These are phyloP conservation scores for Meloidogyne chitwoodi DNA, from an alignment of 1,140 invertebrate genomes.

Conservation along the genomic window DNA sequence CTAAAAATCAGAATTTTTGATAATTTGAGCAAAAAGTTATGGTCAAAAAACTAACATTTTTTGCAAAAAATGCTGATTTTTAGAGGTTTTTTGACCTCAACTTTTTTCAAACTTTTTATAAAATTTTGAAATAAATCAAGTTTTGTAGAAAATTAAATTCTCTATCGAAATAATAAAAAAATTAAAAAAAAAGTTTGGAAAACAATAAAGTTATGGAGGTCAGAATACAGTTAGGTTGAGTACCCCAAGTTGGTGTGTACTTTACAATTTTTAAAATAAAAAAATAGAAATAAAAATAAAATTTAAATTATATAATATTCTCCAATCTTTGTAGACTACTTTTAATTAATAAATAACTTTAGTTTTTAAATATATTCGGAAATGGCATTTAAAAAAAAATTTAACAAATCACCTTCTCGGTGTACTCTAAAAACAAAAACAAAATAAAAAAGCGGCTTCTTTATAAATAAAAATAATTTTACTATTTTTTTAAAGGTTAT, in stretches of 20 bases:
- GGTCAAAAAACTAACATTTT: not conserved
- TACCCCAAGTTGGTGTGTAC: not conserved
- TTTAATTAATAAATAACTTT: not conserved
- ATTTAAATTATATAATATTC: not conserved
- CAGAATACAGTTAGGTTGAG: not conserved
- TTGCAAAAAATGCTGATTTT: not conserved
- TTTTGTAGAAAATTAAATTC: too few species aligned
- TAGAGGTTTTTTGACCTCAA: not conserved
- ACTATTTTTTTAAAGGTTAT: not conserved
- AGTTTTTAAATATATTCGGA: not conserved
- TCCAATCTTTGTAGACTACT: not conserved
- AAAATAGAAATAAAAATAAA: not conserved
- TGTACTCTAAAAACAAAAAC: not conserved
- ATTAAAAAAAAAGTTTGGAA: not conserved
- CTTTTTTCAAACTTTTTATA: too few species aligned
- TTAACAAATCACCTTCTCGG: not conserved
- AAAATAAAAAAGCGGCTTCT: not conserved
- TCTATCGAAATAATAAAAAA: too few species aligned
- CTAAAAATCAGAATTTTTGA: not conserved
- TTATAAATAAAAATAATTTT: not conserved
- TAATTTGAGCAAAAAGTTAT: not conserved
- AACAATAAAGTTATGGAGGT: not conserved
- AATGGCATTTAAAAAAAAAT: not conserved
- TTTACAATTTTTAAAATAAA: not conserved
- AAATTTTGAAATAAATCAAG: too few species aligned